Percentiles rank a stretch among this genome's conserved stretches.
phyloP scores from a whole-genome alignment of 2,888 invertebrate genomes.

The Pyrrhosoma nymphula region DNA sequence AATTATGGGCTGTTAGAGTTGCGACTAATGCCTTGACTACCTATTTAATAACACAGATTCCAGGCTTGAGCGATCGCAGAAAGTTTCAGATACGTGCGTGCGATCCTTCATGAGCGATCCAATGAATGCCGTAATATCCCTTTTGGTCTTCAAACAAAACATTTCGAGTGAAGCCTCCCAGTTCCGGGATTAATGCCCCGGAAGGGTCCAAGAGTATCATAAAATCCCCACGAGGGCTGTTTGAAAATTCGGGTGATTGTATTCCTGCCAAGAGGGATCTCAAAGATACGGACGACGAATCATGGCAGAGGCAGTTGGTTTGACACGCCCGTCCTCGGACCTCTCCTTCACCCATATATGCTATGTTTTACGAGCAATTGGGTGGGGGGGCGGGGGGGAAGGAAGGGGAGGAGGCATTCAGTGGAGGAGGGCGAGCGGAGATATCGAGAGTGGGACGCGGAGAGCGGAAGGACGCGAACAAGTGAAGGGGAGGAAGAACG shows the following conservation, averaged over 20 bases:
- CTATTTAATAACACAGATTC: too few species aligned
- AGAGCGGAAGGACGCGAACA: neutral
- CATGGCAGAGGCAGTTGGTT: neutral
- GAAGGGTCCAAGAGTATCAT: neutral
- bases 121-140: too few species aligned
- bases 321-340: neutral
- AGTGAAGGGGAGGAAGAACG: slow-evolving; percentile 6
- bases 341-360: neutral
- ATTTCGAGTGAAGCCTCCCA: neutral
- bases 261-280: neutral
- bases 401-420: neutral
- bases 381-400: neutral
- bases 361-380: neutral
- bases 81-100: too few species aligned
- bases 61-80: too few species aligned
- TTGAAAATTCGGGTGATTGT: neutral
- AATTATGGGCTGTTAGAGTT: too few species aligned
- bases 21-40: too few species aligned
- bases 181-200: neutral
- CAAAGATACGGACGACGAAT: neutral
- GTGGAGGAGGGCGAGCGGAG: too few species aligned
- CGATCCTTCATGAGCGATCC: too few species aligned
- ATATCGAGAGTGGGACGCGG: too few species aligned
- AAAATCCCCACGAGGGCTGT: neutral
- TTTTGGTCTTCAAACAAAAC: too few species aligned